Evolutionary conservation across 2,797 vertebrate species (phyloP).

Genomic region (Xyrichtys novacula): DNA sequence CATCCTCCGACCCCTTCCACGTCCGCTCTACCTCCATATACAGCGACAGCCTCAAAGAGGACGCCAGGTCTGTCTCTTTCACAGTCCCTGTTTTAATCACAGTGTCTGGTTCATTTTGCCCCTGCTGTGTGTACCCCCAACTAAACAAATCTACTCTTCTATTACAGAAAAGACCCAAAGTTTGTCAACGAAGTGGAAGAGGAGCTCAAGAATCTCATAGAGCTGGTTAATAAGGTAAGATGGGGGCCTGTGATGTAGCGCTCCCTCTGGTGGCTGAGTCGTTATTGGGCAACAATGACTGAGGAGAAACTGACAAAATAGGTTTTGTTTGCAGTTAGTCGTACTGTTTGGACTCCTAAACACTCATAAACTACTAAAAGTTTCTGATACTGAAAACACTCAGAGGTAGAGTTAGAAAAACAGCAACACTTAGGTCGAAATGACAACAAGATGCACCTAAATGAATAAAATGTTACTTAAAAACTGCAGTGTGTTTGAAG

Average conservation of each 20-base stretch:
- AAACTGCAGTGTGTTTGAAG: no score
- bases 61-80: constrained; percentile 87
- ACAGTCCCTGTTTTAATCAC: neutral
- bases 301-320: neutral
- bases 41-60: constrained; percentile 95
- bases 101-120: neutral
- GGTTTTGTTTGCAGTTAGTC: neutral
- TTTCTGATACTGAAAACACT: no score
- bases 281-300: neutral
- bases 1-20: constrained; percentile 93
- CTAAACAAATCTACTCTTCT: constrained; percentile 5
- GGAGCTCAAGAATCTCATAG: constrained; percentile 93
- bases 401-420: no score
- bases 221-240: constrained; percentile 93
- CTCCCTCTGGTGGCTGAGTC: constrained; percentile 53
- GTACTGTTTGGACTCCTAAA: no score
- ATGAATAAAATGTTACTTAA: no score
- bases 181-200: constrained; percentile 97
- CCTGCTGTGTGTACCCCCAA: neutral
- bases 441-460: no score
- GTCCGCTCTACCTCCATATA: constrained; percentile 89
- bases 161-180: constrained; percentile 94
- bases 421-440: no score
- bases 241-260: neutral
- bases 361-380: no score